Conservation (phyloP, 1,140 invertebrate genomes). For the Drosophila funebris region DNA sequence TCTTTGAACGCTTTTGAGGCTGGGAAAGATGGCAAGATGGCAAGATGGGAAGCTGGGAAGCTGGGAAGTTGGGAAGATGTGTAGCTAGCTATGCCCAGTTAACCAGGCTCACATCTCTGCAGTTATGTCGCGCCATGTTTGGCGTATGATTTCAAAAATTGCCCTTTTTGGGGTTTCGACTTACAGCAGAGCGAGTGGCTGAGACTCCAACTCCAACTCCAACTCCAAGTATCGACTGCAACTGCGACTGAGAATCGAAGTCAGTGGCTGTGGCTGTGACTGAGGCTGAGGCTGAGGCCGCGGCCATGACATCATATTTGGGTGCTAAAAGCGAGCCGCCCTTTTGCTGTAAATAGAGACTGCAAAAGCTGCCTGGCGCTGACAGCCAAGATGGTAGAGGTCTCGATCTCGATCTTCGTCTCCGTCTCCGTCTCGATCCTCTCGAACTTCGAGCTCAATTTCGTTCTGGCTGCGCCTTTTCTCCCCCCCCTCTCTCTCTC, state of each 20-base stretch:
- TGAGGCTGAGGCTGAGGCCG: slow-evolving; percentile 26
- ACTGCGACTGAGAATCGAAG: not conserved
- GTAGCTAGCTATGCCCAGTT: slow-evolving; percentile 16
- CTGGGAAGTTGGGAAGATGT: not conserved
- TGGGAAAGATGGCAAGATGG: not conserved
- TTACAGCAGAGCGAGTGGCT: slow-evolving; percentile 47
- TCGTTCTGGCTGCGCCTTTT: too few species aligned
- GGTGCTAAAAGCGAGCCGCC: slow-evolving; percentile 80
- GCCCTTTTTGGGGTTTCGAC: slow-evolving; percentile 82
- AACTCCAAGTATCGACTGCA: not conserved
- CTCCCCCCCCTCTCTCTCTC: not conserved
- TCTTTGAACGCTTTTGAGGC: not conserved
- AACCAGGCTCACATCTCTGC: slow-evolving; percentile 22
- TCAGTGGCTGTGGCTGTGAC: not conserved
- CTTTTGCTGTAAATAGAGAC: slow-evolving; percentile 69
- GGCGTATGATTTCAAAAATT: slow-evolving; percentile 82
- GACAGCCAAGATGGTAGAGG: slow-evolving; percentile 52
- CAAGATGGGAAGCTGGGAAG: not conserved
- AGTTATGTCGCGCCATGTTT: slow-evolving; percentile 81
- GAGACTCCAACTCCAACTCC: not conserved
- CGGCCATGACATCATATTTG: slow-evolving; percentile 82
- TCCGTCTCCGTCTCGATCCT: not conserved
- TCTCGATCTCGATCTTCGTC: slow-evolving; percentile 25
- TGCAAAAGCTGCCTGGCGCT: slow-evolving; percentile 58
- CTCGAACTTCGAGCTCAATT: too few species aligned